phyloP scores from a whole-genome alignment of 2,888 invertebrate species.

The Andrena bicolor region DNA sequence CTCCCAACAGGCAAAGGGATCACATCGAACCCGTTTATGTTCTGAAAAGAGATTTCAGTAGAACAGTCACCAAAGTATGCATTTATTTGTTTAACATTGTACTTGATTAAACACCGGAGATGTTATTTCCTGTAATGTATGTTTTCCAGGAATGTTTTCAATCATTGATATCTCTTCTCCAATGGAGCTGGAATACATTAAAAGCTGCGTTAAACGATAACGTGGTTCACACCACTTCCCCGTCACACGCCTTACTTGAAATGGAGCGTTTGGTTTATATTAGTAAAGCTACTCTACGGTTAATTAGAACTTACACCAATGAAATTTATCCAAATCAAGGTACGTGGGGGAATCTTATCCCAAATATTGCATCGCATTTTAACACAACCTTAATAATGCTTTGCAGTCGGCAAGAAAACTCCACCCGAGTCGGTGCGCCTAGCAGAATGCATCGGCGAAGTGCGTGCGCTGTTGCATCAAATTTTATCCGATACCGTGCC shows the following conservation, averaged over 20 bases:
- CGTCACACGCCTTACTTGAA: conserved; percentile 87
- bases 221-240: conserved; percentile 85
- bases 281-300: conserved; percentile 92
- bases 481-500: conserved; percentile 92
- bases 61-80: conserved; percentile 91
- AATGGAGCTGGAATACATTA: conserved; percentile 97
- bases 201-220: conserved; percentile 90
- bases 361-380: conserved; percentile 1
- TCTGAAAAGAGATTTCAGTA: conserved; percentile 94
- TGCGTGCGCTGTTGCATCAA: conserved; percentile 91
- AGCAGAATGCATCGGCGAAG: conserved; percentile 95
- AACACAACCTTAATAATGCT: conserved; percentile 13
- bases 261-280: conserved; percentile 95
- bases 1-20: conserved; percentile 86
- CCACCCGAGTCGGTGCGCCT: conserved; percentile 91
- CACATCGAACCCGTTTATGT: conserved; percentile 93
- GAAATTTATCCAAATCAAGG: conserved; percentile 95
- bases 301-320: conserved; percentile 94
- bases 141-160: conserved; percentile 90
- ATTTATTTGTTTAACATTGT: background rate
- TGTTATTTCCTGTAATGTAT: conserved; percentile 13
- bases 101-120: background rate
- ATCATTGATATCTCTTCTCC: conserved; percentile 92
- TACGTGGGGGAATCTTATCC: conserved; percentile 62
- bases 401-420: conserved; percentile 83